Evolutionary conservation across 1,140 invertebrate genomes (phyloP).

Genomic region (Penaeus japonicus): DNA sequence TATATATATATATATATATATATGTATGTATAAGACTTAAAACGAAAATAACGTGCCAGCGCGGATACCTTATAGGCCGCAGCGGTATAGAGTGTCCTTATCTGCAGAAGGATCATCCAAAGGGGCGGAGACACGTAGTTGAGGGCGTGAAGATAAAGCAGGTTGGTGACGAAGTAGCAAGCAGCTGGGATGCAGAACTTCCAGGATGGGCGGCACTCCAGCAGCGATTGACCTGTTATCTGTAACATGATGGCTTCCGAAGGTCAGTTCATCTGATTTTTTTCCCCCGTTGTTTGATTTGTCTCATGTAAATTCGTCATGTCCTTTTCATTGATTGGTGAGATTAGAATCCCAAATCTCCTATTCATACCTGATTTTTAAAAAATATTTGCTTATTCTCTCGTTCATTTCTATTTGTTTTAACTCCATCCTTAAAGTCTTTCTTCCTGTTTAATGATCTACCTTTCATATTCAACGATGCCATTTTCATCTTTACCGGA

Average conservation of each 20-base stretch:
- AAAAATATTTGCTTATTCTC: too few relatives aligned
- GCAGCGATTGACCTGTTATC: background rate
- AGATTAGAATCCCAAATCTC: too few relatives aligned
- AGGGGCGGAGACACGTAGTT: constrained; percentile 16
- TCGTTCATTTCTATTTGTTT: too few relatives aligned
- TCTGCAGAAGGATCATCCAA: constrained; percentile 48
- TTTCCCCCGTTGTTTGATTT: background rate
- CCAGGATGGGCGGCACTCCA: background rate
- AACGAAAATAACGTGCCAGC: background rate
- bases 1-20: too few relatives aligned
- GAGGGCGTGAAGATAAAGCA: constrained; percentile 38
- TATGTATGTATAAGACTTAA: too few relatives aligned
- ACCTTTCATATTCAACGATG: background rate
- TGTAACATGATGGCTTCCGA: background rate
- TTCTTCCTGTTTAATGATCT: background rate
- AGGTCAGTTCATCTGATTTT: background rate
- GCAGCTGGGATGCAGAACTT: constrained; percentile 23
- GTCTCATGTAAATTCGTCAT: too few relatives aligned
- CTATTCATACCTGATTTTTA: too few relatives aligned
- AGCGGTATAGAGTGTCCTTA: constrained; percentile 38
- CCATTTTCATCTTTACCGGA: background rate
- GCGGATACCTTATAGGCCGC: constrained; percentile 21
- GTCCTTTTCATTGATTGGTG: too few relatives aligned
- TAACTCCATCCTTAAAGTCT: background rate
- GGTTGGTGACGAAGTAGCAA: constrained; percentile 47